Evolutionary conservation across 2,888 invertebrate species (phyloP), one percentile per base, ranked within the genome.

Genomic region (Candidula unifasciata): DNA sequence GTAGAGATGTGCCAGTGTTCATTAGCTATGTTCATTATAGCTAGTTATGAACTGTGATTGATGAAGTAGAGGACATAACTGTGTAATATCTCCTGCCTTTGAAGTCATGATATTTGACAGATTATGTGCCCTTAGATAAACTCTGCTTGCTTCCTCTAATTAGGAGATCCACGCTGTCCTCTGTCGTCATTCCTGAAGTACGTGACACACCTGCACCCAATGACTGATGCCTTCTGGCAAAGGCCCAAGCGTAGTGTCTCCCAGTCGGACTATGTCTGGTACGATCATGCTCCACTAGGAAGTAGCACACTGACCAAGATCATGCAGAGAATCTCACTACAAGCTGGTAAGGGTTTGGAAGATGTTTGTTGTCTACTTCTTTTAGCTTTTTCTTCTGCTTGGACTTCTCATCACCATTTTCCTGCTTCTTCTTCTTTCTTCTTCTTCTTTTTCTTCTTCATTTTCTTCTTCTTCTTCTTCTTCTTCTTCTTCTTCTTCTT

Each of bases 151-250:
- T 69, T 35, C 24, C 44, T n/a, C 44, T 24, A 2, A 52, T 57
- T 88, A 90, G 91, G 91, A 73, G 91, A 91, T 84, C 91, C 90
- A 30, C 87, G 89, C 66, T 92, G 92, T 79, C 92, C 92, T 0
- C 88, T 92, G 64, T 81, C 88, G 16, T 92, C 92, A 3, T 92
- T 91, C 86, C 87, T 89, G 44, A 88, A 89, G 83, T 92, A 92
- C 69, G 84, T 90, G n/a, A 89, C 89, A 3, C 92, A 91, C 76
- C 90, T 92, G 8, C 91, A 91, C 80, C 92, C 91, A n/a, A 91
- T 92, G 91, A 90, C 90, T 0, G 90, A 90, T 69, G 90, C 91
- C 5, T 92, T 92, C 86, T 92, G 91, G 91, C 91, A 91, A 86
- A 84, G 91, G 69, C 88, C 90, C 84, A 92, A 92, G 84, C 87